Conservation (phyloP, 2,888 invertebrate genomes). For the Endotricha flammealis region DNA sequence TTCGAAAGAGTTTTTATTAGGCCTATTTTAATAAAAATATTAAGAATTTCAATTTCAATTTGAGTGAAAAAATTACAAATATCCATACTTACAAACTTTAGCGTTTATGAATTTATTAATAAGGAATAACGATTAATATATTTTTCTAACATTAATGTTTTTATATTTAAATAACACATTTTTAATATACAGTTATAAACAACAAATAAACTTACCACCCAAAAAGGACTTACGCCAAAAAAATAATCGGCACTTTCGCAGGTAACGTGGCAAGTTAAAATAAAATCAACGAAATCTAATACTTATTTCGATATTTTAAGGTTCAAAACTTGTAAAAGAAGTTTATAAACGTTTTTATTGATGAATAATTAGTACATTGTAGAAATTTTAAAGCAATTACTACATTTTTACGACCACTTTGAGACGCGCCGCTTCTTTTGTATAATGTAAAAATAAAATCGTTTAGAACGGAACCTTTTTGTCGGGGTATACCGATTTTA, state of each 20-base stretch:
- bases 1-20: too few species aligned
- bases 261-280: not conserved
- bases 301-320: too few species aligned
- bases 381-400: constrained; percentile 41
- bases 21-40: too few species aligned
- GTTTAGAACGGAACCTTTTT: constrained; percentile 30
- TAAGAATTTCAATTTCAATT: too few species aligned
- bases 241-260: constrained; percentile 7
- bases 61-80: too few species aligned
- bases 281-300: too few species aligned
- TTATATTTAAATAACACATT: too few species aligned
- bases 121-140: too few species aligned
- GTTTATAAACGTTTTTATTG: not conserved
- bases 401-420: constrained; percentile 52
- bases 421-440: constrained; percentile 41
- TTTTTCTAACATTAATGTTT: too few species aligned
- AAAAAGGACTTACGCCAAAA: not conserved
- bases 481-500: constrained; percentile 31
- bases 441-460: constrained; percentile 44
- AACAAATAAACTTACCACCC: constrained; percentile 16
- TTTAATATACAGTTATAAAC: constrained; percentile 3
- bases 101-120: too few species aligned
- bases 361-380: constrained; percentile 17
- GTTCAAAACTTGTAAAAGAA: not conserved
- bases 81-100: too few species aligned